These are phyloP conservation scores for Bacillus rossius DNA, from an alignment of 1,140 invertebrate species.

Conservation along the genomic window DNA sequence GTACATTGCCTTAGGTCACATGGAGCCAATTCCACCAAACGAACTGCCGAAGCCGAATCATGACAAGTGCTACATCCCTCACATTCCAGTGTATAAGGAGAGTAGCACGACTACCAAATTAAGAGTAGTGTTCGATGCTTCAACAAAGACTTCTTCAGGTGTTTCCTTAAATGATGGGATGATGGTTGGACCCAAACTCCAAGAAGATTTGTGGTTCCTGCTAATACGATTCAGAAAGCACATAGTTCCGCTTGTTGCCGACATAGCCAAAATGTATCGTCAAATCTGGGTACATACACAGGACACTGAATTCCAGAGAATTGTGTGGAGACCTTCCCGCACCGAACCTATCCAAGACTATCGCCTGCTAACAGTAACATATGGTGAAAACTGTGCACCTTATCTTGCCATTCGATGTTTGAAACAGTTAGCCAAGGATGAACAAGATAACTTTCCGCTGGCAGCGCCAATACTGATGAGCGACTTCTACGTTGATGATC, in stretches of 20 bases:
- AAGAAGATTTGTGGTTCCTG: slow-evolving; percentile 9
- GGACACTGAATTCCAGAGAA: slow-evolving; percentile 6
- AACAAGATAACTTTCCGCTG: slow-evolving; percentile 23
- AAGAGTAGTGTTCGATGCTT: slow-evolving; percentile 24
- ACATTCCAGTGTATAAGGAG: slow-evolving; percentile 20
- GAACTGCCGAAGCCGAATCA: too few species aligned
- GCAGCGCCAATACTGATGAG: slow-evolving; percentile 26
- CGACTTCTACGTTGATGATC: slow-evolving; percentile 45
- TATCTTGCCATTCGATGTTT: slow-evolving; percentile 33
- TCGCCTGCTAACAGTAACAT: slow-evolving; percentile 34
- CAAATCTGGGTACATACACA: neutral
- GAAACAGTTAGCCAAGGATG: slow-evolving; percentile 30
- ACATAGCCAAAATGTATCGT: slow-evolving; percentile 25
- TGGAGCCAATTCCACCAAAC: too few species aligned
- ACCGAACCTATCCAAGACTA: slow-evolving; percentile 16
- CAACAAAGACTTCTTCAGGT: slow-evolving; percentile 11
- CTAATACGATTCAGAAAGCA: slow-evolving; percentile 13
- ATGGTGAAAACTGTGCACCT: slow-evolving; percentile 33
- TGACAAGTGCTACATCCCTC: slow-evolving; percentile 12
- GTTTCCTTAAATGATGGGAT: slow-evolving; percentile 21
- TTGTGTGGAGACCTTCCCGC: slow-evolving; percentile 24
- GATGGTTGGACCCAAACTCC: slow-evolving; percentile 15
- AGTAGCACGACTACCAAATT: slow-evolving; percentile 18
- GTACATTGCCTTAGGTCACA: too few species aligned
- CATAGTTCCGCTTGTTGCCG: slow-evolving; percentile 14